phyloP scores from a whole-genome alignment of 2,113 vertebrate genomes.

The Pseudorectes ferrugineus region DNA sequence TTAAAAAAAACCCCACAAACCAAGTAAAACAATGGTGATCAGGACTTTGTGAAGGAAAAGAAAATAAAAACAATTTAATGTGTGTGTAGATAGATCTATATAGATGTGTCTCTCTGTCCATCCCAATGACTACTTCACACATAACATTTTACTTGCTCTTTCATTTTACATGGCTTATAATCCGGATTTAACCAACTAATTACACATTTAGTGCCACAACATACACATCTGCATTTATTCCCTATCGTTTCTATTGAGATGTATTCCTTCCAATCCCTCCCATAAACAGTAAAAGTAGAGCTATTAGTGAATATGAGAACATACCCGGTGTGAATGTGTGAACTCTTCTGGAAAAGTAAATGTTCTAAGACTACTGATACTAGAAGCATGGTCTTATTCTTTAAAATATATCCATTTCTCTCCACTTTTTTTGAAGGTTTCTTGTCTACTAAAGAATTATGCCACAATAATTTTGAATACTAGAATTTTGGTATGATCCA shows the following conservation, averaged over 20 bases:
- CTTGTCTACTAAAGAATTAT: not conserved
- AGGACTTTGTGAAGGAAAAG: not conserved
- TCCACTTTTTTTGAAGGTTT: not conserved
- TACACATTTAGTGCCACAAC: not conserved
- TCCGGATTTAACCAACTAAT: not conserved
- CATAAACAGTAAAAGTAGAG: not conserved
- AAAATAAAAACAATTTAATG: not conserved
- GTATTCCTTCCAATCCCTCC: not conserved
- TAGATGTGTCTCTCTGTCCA: not conserved
- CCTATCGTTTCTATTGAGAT: not conserved
- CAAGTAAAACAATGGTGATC: not conserved
- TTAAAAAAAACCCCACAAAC: rapidly evolving
- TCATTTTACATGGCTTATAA: not conserved
- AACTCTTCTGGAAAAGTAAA: not conserved
- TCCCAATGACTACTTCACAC: not conserved
- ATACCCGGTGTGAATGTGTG: not conserved
- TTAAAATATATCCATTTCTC: not conserved
- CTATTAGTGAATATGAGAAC: not conserved
- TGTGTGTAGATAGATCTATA: not conserved
- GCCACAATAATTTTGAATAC: not conserved
- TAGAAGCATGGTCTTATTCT: not conserved
- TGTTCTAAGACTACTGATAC: not conserved
- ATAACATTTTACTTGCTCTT: not conserved
- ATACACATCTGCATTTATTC: not conserved
- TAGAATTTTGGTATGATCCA: not conserved